phyloP scores from a whole-genome alignment of 2,113 vertebrate genomes.

The Phalacrocorax brasilianus region DNA sequence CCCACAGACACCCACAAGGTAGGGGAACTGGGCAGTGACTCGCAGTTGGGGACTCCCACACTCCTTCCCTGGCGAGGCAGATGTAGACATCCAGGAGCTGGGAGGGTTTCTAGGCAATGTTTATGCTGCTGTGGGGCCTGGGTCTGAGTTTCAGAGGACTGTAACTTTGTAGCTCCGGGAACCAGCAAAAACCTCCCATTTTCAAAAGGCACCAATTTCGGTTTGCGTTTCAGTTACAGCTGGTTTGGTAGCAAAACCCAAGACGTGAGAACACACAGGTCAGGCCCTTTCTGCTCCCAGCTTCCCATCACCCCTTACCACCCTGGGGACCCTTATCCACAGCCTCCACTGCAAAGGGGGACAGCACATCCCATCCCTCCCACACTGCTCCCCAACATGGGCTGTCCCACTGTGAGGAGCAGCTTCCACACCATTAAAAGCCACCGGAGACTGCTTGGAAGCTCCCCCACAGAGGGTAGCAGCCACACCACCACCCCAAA shows the following conservation, averaged over 20 bases:
- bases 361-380: background rate
- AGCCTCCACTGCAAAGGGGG: background rate
- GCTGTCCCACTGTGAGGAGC: background rate
- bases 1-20: too few relatives aligned
- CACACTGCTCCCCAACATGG: background rate
- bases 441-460: accelerated
- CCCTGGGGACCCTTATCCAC: background rate
- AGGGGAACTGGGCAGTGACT: too few relatives aligned
- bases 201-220: slow-evolving; percentile 54
- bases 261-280: background rate
- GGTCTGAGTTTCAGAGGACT: background rate
- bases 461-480: accelerated
- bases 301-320: background rate
- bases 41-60: background rate
- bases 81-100: background rate
- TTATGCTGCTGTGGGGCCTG: slow-evolving; percentile 8
- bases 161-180: background rate
- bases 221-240: background rate
- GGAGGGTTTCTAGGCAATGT: background rate
- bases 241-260: background rate
- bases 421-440: background rate
- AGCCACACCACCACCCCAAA: background rate
- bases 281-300: background rate
- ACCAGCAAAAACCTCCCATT: background rate
- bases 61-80: background rate